A percentile compares a stretch with the other conserved stretches of the same genome.
phyloP scores from a whole-genome alignment of 2,888 invertebrate genomes.

The Cephus pygmeus region DNA sequence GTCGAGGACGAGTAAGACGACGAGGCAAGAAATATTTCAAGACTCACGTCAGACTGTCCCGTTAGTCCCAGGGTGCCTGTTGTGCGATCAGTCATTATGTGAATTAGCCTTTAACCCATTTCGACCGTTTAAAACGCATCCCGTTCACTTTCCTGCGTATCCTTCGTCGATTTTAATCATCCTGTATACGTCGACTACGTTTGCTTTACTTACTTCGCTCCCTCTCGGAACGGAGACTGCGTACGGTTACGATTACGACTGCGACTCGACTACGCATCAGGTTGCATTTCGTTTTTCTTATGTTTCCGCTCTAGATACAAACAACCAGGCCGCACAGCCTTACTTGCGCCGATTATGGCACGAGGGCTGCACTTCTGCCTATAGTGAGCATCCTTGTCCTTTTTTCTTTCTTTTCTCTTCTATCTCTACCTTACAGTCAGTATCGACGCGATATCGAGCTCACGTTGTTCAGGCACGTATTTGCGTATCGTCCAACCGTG shows the following conservation, averaged over 20 bases:
- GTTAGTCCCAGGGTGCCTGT: slow-evolving; percentile 37
- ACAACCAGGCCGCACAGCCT: slow-evolving; percentile 52
- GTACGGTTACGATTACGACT: neutral
- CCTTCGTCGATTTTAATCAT: neutral
- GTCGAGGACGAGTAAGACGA: neutral
- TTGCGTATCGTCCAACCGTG: neutral
- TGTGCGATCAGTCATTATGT: neutral
- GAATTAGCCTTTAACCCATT: neutral
- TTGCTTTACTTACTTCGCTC: neutral
- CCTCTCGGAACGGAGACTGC: neutral
- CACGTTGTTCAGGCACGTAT: neutral
- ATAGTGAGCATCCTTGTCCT: neutral
- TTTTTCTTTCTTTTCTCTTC: neutral
- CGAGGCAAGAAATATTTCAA: slow-evolving; percentile 45
- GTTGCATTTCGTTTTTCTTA: slow-evolving; percentile 55
- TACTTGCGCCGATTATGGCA: slow-evolving; percentile 42
- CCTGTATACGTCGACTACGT: neutral
- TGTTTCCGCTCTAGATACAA: slow-evolving; percentile 62
- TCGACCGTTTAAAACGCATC: neutral
- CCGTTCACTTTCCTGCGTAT: neutral
- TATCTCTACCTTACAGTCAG: neutral
- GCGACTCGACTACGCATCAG: neutral
- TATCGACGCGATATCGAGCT: neutral
- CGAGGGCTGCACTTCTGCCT: slow-evolving; percentile 16
- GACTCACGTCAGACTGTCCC: slow-evolving; percentile 48